These are phyloP conservation scores for Zaprionus taronus DNA, from an alignment of 1,140 invertebrate species.

Conservation along the genomic window DNA sequence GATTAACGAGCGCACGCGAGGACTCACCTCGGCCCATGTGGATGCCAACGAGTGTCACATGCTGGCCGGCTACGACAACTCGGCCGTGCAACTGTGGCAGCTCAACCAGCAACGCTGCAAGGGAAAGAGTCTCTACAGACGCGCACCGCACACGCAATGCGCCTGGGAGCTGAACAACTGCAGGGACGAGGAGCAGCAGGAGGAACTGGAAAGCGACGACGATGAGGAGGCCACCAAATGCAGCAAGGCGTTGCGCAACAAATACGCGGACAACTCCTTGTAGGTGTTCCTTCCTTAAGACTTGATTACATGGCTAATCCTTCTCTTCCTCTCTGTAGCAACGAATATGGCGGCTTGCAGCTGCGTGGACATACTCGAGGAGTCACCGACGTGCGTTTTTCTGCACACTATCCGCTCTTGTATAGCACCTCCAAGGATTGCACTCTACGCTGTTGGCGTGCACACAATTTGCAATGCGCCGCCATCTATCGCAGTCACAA, in stretches of 20 bases:
- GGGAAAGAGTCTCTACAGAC: constrained; percentile 73
- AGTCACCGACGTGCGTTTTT: constrained; percentile 90
- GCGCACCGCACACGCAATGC: constrained; percentile 59
- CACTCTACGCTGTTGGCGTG: constrained; percentile 90
- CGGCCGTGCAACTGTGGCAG: constrained; percentile 79
- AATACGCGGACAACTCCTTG: constrained; percentile 76
- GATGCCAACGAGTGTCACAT: constrained; percentile 77
- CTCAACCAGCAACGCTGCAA: constrained; percentile 70
- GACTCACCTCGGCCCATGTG: constrained; percentile 65
- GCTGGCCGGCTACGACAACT: constrained; percentile 77
- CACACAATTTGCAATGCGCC: constrained; percentile 88
- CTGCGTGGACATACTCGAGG: constrained; percentile 90
- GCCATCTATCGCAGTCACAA: constrained; percentile 92
- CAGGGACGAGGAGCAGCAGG: constrained; percentile 44
- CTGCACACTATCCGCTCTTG: constrained; percentile 86
- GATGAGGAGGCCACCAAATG: constrained; percentile 47
- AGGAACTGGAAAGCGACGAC: constrained; percentile 53
- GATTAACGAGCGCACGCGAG: constrained; percentile 66
- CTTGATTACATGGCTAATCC: background rate
- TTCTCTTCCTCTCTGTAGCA: constrained; percentile 43
- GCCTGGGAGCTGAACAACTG: constrained; percentile 78
- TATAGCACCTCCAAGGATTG: constrained; percentile 92
- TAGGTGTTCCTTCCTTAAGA: constrained; percentile 36
- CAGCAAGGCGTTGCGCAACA: constrained; percentile 45
- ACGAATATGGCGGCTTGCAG: constrained; percentile 86